Conservation (phyloP, 2,113 vertebrate genomes). For the Oxyruncus cristatus region DNA sequence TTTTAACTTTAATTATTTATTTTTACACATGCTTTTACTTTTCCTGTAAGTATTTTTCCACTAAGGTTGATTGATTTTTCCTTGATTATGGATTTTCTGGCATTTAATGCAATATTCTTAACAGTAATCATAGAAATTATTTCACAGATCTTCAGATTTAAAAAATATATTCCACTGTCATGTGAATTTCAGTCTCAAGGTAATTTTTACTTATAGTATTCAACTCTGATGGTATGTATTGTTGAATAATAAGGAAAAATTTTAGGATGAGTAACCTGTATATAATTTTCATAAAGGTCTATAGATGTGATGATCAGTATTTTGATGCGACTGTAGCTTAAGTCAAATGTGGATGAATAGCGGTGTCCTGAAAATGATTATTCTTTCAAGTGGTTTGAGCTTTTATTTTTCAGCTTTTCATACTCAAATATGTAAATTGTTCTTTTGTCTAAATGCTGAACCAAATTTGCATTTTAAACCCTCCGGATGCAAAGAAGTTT, state of each 20-base stretch:
- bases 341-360: background rate
- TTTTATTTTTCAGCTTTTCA: constrained; percentile 29
- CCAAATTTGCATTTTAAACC: background rate
- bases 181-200: background rate
- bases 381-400: constrained; percentile 24
- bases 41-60: background rate
- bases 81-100: background rate
- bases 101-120: background rate
- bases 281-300: background rate
- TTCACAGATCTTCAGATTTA: background rate
- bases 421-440: constrained; percentile 6
- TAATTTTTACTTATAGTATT: background rate
- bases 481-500: background rate
- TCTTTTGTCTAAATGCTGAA: constrained; percentile 27
- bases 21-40: background rate
- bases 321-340: background rate
- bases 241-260: background rate
- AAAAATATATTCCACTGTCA: background rate
- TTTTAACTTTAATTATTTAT: constrained; percentile 6
- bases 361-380: background rate
- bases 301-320: background rate
- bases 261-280: background rate
- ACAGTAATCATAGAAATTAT: background rate
- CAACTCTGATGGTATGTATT: background rate
- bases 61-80: background rate